Evolutionary conservation across 2,113 vertebrate genomes (phyloP).

Genomic region (Cochlearius cochlearius): DNA sequence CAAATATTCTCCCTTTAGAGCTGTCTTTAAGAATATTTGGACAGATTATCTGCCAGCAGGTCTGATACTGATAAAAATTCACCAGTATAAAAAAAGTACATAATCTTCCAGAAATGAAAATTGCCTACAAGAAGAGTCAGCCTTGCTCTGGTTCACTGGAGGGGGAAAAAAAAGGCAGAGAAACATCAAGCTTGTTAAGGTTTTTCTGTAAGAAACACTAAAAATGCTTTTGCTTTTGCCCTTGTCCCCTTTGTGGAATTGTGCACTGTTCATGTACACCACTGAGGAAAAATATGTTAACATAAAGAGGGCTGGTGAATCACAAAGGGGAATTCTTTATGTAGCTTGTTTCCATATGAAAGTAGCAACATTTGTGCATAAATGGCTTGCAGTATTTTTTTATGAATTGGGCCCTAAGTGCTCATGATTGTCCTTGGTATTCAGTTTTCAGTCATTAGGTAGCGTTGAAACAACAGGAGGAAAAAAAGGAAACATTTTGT

Average conservation of each 20-base stretch:
- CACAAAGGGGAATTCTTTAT: conserved; percentile 79
- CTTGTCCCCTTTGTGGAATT: conserved; percentile 57
- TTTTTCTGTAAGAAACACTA: conserved; percentile 57
- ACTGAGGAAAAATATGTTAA: conserved; percentile 76
- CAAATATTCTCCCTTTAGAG: not conserved
- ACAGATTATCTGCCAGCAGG: not conserved
- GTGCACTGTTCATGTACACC: conserved; percentile 68
- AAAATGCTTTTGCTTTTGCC: conserved; percentile 56
- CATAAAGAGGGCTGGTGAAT: conserved; percentile 75
- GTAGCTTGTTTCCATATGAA: conserved; percentile 82
- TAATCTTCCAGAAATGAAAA: not conserved
- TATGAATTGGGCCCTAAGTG: conserved; percentile 81
- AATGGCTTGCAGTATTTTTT: conserved; percentile 77
- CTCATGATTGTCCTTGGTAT: conserved; percentile 79
- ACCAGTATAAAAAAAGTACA: not conserved
- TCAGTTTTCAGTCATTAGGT: conserved; percentile 81
- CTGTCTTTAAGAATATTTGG: not conserved
- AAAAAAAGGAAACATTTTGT: conserved; percentile 81
- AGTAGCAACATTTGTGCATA: conserved; percentile 79
- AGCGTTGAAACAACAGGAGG: conserved; percentile 81
- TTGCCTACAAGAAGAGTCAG: not conserved
- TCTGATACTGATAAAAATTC: not conserved
- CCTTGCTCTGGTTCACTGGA: not conserved
- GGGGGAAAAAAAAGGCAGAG: not conserved
- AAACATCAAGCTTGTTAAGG: conserved; percentile 16